phyloP scores from a whole-genome alignment of 2,888 invertebrate genomes.

The Eupithecia vulgata region DNA sequence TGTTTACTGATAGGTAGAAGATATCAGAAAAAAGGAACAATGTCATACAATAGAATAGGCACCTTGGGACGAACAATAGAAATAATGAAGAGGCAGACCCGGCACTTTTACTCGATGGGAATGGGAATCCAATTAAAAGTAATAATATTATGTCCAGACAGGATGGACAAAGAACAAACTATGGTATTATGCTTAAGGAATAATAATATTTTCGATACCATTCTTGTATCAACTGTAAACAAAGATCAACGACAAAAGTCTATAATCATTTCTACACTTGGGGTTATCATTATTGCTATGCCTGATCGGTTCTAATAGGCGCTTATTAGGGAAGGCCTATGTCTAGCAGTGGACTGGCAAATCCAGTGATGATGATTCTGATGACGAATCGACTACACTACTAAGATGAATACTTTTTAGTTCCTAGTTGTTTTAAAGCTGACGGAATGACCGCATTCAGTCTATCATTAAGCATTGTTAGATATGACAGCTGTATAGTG shows the following conservation, averaged over 20 bases:
- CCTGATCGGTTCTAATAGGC: neutral
- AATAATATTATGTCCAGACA: neutral
- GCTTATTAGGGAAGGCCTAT: neutral
- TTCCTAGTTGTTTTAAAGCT: neutral
- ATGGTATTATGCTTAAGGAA: neutral
- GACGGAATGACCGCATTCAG: neutral
- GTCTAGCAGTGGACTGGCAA: neutral
- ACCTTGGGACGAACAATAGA: slow-evolving; percentile 11
- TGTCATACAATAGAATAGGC: slow-evolving; percentile 12
- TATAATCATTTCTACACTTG: neutral
- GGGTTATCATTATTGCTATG: neutral
- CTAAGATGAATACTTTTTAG: neutral
- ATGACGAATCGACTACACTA: neutral
- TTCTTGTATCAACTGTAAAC: neutral
- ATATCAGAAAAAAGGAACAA: slow-evolving; percentile 11
- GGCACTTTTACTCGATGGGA: neutral
- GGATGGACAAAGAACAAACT: neutral
- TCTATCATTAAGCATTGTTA: neutral
- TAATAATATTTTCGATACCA: neutral
- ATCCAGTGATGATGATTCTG: neutral
- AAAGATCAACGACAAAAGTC: neutral
- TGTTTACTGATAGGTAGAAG: slow-evolving; percentile 9
- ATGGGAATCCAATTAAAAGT: slow-evolving; percentile 6
- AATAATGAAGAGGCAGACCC: neutral
- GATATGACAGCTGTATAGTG: neutral